Percentiles rank a stretch among this genome's conserved stretches.
These are phyloP conservation scores for Apantesis nais DNA, from an alignment of 2,888 invertebrate species.

Conservation along the genomic window DNA sequence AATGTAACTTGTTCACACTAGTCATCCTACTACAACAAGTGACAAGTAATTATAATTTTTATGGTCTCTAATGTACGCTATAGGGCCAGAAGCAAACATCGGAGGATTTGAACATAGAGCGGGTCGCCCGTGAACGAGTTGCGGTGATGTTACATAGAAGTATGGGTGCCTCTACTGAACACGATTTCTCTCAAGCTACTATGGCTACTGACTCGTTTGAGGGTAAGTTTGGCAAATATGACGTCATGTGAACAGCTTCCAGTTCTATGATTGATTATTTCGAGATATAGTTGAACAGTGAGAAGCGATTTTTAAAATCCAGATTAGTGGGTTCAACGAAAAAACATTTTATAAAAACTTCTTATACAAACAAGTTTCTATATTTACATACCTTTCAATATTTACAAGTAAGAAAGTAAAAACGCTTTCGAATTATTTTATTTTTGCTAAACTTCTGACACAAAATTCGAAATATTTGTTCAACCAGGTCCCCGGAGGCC, in stretches of 20 bases:
- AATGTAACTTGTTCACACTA: too few relatives aligned
- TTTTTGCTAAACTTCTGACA: too few relatives aligned
- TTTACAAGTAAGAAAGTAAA: too few relatives aligned
- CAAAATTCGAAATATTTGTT: too few relatives aligned
- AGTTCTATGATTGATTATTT: background rate
- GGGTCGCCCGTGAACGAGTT: constrained; percentile 68
- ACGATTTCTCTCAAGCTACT: constrained; percentile 58
- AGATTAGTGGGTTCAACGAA: background rate
- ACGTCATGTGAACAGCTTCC: background rate
- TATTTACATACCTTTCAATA: too few relatives aligned
- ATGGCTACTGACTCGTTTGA: constrained; percentile 64
- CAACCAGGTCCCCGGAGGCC: too few relatives aligned
- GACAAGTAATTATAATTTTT: background rate
- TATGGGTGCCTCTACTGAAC: constrained; percentile 57
- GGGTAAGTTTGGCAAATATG: constrained; percentile 40
- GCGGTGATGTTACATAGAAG: constrained; percentile 68
- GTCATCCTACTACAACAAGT: too few relatives aligned
- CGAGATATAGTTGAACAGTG: too few relatives aligned
- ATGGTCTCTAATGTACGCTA: constrained; percentile 5
- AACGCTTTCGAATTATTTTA: too few relatives aligned
- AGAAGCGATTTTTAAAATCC: too few relatives aligned
- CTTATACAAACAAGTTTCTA: too few relatives aligned
- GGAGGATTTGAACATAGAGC: constrained; percentile 64
- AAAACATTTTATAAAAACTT: background rate
- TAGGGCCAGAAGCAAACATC: constrained; percentile 48